Evolutionary conservation across 2,888 invertebrate species (phyloP).

Genomic region (Pseudococcus longispinus): DNA sequence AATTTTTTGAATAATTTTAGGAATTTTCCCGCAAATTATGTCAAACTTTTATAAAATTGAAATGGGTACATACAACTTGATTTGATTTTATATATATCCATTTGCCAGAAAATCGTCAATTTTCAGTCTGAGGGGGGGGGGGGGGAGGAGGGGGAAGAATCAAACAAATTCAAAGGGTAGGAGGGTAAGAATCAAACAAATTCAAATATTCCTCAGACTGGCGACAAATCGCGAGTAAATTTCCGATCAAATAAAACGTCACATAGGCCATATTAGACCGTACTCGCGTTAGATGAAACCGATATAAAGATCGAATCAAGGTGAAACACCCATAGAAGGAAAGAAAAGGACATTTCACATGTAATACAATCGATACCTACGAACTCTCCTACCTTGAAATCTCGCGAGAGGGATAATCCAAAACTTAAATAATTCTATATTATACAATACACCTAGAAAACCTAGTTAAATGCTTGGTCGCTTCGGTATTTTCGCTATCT

Average conservation of each 20-base stretch:
- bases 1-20: too few relatives aligned
- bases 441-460: not conserved
- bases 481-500: too few relatives aligned
- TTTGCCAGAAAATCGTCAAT: too few relatives aligned
- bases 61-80: too few relatives aligned
- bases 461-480: too few relatives aligned
- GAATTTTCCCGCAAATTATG: too few relatives aligned
- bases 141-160: too few relatives aligned
- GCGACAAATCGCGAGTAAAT: not conserved
- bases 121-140: too few relatives aligned
- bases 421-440: not conserved
- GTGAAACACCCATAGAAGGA: conserved; percentile 11
- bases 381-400: not conserved
- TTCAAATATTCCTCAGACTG: not conserved
- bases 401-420: not conserved
- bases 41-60: too few relatives aligned
- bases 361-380: not conserved
- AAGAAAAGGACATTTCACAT: not conserved
- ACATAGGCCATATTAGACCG: not conserved
- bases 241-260: not conserved
- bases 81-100: too few relatives aligned
- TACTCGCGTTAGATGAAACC: not conserved
- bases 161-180: too few relatives aligned
- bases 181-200: too few relatives aligned
- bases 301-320: conserved; percentile 7